Evolutionary conservation across 2,888 invertebrate genomes (phyloP).

Genomic region (Galerucella pusilla): DNA sequence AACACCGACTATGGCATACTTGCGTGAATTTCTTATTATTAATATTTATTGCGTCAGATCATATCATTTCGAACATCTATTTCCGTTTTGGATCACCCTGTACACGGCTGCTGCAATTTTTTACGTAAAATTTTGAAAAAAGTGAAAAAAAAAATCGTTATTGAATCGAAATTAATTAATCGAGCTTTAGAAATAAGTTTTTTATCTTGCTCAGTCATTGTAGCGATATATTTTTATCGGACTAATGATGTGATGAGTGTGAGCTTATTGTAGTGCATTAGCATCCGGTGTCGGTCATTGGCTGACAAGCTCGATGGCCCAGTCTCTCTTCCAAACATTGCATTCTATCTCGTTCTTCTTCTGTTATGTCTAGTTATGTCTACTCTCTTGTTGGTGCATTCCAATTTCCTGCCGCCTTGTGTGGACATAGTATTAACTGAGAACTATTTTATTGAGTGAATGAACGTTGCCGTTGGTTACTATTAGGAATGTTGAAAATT

Average conservation of each 20-base stretch:
- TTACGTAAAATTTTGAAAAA: too few relatives aligned
- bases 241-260: not conserved
- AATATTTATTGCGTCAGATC: too few relatives aligned
- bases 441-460: not conserved
- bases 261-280: slow-evolving; percentile 51
- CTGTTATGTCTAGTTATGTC: not conserved
- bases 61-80: too few relatives aligned
- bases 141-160: too few relatives aligned
- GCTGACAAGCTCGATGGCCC: slow-evolving; percentile 49
- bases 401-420: slow-evolving; percentile 1
- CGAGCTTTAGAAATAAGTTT: too few relatives aligned
- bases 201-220: not conserved
- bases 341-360: slow-evolving; percentile 27
- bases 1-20: too few relatives aligned
- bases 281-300: slow-evolving; percentile 58
- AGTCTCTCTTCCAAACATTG: slow-evolving; percentile 38
- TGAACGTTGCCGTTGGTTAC: not conserved
- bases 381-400: not conserved
- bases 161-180: too few relatives aligned
- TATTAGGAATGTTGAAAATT: not conserved
- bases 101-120: too few relatives aligned
- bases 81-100: too few relatives aligned
- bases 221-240: not conserved
- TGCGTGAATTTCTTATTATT: too few relatives aligned
- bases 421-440: not conserved